Percentiles rank a stretch among this genome's conserved stretches.
Evolutionary conservation across 2,888 invertebrate genomes (phyloP).

Genomic region (Bhutanitis thaidina): DNA sequence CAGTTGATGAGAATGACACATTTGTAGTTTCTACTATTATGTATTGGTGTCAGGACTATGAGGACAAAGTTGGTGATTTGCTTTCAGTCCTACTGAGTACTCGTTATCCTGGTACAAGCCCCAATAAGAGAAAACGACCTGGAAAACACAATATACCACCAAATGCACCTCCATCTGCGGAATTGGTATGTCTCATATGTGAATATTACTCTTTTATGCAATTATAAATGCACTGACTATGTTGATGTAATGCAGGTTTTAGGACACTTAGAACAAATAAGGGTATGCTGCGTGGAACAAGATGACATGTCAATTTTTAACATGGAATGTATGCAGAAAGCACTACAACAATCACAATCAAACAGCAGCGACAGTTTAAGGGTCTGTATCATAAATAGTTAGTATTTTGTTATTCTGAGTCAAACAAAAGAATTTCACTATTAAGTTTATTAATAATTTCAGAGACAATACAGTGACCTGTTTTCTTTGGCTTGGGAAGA

Average conservation of each 20-base stretch:
- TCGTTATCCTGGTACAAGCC: slow-evolving; percentile 91
- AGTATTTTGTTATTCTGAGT: not conserved
- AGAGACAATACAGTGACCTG: slow-evolving; percentile 93
- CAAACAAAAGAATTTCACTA: no score
- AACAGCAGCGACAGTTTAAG: slow-evolving; percentile 93
- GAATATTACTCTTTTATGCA: no score
- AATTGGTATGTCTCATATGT: slow-evolving; percentile 78
- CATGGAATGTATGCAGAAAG: slow-evolving; percentile 94
- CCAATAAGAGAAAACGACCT: slow-evolving; percentile 93
- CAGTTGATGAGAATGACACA: slow-evolving; percentile 87
- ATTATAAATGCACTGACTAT: no score
- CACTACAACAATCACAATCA: slow-evolving; percentile 92
- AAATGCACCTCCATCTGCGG: slow-evolving; percentile 87
- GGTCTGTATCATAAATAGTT: slow-evolving; percentile 48
- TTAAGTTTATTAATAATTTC: slow-evolving; percentile 35
- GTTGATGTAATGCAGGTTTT: slow-evolving; percentile 80
- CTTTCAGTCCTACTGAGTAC: slow-evolving; percentile 88
- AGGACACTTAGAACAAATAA: slow-evolving; percentile 94
- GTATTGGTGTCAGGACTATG: slow-evolving; percentile 96
- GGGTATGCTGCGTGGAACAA: slow-evolving; percentile 85
- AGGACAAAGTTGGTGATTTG: slow-evolving; percentile 92
- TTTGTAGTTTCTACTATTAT: slow-evolving; percentile 95
- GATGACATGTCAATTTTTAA: slow-evolving; percentile 90
- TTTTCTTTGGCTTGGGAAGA: slow-evolving; percentile 95
- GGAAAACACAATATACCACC: slow-evolving; percentile 85